Base-by-base conservation (phyloP, 2,888 invertebrate genomes). In the Gastrophysa polygoni region DNA sequence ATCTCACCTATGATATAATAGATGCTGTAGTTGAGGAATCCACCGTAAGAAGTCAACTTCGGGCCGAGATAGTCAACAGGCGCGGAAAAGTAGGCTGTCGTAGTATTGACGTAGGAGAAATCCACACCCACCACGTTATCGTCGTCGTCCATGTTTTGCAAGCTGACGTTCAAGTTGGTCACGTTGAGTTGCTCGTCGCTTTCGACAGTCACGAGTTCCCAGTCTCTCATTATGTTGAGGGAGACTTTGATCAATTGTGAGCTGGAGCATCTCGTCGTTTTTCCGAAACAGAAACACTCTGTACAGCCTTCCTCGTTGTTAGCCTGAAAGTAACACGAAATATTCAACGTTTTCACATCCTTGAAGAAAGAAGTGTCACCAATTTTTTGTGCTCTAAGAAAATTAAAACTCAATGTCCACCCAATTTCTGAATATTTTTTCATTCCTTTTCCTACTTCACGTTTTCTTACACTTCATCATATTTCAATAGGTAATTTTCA, bases 241-340 rank as follows among this genome's bases (percentile, higher is more conserved):
- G 89, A 75, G 65, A 83, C 83, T 83, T 90, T 88, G 59, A 87
- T 85, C 24, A 92, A 83, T 66, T 86, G 87, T 0, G 96, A 93
- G 64, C 94, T 95, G 49, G 84, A 82, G 78, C 98, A 98, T 6
- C 91, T 84, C 0, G 91, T 89, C 0, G 96, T 94, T 80, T 94
- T 93, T 0, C 96, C 96, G 78, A 97, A 99, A 79, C 99, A 99
- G 87, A 95, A 98, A 77, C 99, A 99, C 71, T 93, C 91, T 1
- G 96, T 95, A 77, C 98, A 99, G 0, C 98, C 99, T 1, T 91
- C 89, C 0, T 91, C 89, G 80, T 98, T 96, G 58, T 83, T 85
- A 1, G 86, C 85, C 79, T 28, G 10, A 28, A 50, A 21, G 28
- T 17, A 18, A 28, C 28, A 24, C 21, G 14, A n/a, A 14, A 29